Conservation (phyloP, 2,113 vertebrate species). For the Scolopax mira region DNA sequence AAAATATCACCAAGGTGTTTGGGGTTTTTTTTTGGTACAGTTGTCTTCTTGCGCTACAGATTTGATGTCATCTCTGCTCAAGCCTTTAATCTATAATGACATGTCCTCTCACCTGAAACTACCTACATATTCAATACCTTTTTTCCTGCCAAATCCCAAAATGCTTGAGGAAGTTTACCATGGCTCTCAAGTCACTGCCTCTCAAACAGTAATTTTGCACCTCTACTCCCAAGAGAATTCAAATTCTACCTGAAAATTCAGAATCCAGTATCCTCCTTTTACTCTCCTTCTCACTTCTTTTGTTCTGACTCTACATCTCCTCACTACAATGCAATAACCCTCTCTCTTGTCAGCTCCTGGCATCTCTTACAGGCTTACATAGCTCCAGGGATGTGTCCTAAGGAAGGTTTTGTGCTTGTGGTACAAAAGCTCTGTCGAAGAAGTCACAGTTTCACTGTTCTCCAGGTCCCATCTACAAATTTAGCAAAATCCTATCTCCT, state of each 20-base stretch:
- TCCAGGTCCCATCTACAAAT: neutral
- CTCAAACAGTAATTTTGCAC: neutral
- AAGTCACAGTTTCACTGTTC: neutral
- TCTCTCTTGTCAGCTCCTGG: neutral
- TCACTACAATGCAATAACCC: accelerated
- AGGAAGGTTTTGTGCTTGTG: neutral
- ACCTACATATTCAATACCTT: neutral
- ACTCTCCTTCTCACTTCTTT: neutral
- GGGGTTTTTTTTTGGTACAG: neutral
- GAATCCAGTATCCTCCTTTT: neutral
- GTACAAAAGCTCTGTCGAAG: neutral
- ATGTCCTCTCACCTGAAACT: neutral
- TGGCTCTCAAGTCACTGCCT: neutral
- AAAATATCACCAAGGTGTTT: neutral
- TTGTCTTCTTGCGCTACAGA: neutral
- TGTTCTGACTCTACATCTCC: accelerated
- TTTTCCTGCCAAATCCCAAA: neutral
- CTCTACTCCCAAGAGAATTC: neutral
- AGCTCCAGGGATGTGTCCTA: neutral
- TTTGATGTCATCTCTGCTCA: neutral
- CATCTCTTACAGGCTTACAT: neutral
- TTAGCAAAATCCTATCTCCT: neutral
- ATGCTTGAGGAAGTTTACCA: neutral
- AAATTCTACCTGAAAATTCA: neutral
- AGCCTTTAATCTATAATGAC: neutral